These are phyloP conservation scores for Phoxinus phoxinus DNA, from an alignment of 2,113 vertebrate species.

Conservation along the genomic window DNA sequence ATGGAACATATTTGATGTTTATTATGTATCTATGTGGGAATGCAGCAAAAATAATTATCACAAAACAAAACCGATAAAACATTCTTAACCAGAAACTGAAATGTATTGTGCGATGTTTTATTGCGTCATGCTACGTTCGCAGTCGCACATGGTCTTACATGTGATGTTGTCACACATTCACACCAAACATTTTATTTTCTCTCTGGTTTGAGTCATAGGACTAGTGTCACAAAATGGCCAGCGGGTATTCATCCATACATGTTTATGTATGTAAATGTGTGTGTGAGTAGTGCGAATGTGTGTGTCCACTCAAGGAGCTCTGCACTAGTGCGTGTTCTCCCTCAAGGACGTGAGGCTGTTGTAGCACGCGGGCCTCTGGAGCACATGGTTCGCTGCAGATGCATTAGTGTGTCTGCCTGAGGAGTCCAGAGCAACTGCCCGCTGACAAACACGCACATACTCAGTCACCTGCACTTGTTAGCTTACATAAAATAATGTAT, in stretches of 20 bases:
- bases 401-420: conserved; percentile 37
- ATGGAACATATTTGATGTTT: neutral
- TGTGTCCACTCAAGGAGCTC: neutral
- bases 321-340: neutral
- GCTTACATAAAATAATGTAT: conserved; percentile 46
- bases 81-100: neutral
- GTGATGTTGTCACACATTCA: conserved; percentile 7
- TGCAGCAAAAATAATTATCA: neutral
- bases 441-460: conserved; percentile 4
- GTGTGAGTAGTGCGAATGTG: neutral
- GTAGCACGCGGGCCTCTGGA: neutral
- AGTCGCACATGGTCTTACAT: neutral
- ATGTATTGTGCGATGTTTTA: neutral
- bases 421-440: neutral
- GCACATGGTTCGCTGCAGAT: neutral
- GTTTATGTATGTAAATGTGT: conserved; percentile 24
- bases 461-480: conserved; percentile 42
- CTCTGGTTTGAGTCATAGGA: neutral
- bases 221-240: neutral
- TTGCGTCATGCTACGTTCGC: neutral
- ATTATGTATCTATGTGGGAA: neutral
- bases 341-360: neutral
- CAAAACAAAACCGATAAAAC: neutral
- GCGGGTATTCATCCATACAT: neutral
- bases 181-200: neutral